Evolutionary conservation across 2,797 vertebrate species (phyloP), one percentile per base, ranked within the genome.

Genomic region (Melanogrammus aeglefinus): DNA sequence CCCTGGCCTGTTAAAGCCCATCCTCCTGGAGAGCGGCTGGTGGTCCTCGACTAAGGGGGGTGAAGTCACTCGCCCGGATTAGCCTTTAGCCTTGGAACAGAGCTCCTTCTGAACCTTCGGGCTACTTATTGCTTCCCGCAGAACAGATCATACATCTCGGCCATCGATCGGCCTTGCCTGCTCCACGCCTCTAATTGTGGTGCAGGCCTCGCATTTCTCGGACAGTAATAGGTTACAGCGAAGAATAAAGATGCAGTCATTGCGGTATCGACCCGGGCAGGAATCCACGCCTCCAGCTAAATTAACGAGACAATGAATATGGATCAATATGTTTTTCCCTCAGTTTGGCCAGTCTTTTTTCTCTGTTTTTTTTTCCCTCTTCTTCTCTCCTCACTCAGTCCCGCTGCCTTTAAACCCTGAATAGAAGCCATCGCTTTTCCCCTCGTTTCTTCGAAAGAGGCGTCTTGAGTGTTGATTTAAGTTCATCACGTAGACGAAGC

Each of bases 251-350:
- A 96, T 95, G 95, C 94, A 95, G 94, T 95, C 94, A 92, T 94
- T 92, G 86, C 1, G 89, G 88, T 95, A 99, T 98, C 89, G 97
- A 98, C 97, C 94, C 94, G 66, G 84, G 12, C 24, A 93, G 93
- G 93, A 94, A 95, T 94, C 94, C 94, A 96, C 94, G 91, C 94
- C 94, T 95, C 95, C 92, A 93, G 95, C 95, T 94, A 96, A 97
- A 98, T 98, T 97, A 97, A 96, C 91, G 92, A 96, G 95, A 97
- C 96, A 95, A 96, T 95, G 91, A 92, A 93, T 92, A 91, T 91
- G 90, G 95, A 96, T 98, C 97, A 78, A 97, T 97, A 92, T 35
- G 73, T 92, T 92, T 93, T 92, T 87, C 81, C 91, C 91, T 92
- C 90, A 89, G 70, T 88, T 84, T 82, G 79, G 86, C 84, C 75